Base-by-base conservation (phyloP, 2,888 invertebrate species). In the Nymphalis urticae region DNA sequence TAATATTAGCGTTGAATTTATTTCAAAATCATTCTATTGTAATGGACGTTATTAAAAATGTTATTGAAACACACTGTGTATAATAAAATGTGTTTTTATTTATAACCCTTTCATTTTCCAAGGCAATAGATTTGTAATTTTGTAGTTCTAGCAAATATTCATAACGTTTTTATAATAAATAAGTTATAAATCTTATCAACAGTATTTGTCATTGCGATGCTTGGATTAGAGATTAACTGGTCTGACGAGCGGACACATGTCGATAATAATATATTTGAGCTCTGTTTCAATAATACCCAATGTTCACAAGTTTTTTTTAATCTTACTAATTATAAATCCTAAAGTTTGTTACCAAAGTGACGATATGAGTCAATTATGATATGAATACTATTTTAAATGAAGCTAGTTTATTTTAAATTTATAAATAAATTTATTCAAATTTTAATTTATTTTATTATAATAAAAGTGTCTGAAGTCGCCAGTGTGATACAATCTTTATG, bases 31-130 rank as follows among this genome's bases (percentile, higher is more conserved):
- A 73, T 74, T 76, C 74, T 70, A 77, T 75, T 79, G 75, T 79
- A 79, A 78, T 77, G 73, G 73, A 67, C 76, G 77, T 79, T 78
- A 75, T 79, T 76, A 77, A 80, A 75, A 80, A 80, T 77, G 79
- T 80, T 79, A 83, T 80, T 78, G 76, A 77, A 77, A 72, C 71
- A 69, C 72, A 80, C 74, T 73, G 71, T 76, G 74, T 73, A 73
- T 70, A 67, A n/a, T 62, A 59, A 60, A 58, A 24, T 65, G 62
- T 64, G 56, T 71, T 75, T 32, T 72, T 65, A 56, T 66, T 73
- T 68, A 61, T 24, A n/a, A 36, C 2, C 19, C 50, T 50, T 8
- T 50, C 3, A 50, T 9, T 13, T 42, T 32, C 27, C 6, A 50
- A 48, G n/a, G n/a, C 48, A 48, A n/a, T 48, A 48, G 6, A 48